These are phyloP conservation scores for Xiphias gladius DNA, from an alignment of 2,113 vertebrate genomes.

Conservation along the genomic window DNA sequence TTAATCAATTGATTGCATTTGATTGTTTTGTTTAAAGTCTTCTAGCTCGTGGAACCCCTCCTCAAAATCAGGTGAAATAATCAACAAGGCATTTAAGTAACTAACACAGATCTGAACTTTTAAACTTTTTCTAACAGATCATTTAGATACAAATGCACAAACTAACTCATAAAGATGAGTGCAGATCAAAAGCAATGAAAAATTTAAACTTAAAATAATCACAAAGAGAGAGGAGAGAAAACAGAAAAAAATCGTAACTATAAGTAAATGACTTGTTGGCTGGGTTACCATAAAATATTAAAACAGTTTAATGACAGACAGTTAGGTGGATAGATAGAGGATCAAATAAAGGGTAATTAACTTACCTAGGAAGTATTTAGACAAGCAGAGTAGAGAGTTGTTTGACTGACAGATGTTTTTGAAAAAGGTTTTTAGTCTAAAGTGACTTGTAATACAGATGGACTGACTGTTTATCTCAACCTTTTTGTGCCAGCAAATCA, in stretches of 20 bases:
- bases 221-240: background rate
- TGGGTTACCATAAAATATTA: background rate
- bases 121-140: background rate
- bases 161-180: background rate
- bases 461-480: conserved; percentile 8
- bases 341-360: background rate
- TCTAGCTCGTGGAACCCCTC: background rate
- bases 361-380: conserved; percentile 50
- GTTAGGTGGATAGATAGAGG: background rate
- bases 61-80: background rate
- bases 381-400: background rate
- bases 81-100: background rate
- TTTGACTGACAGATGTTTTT: conserved; percentile 1
- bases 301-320: background rate
- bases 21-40: background rate
- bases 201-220: background rate
- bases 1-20: background rate
- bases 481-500: conserved; percentile 20
- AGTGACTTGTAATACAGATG: background rate
- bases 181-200: background rate
- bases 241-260: background rate
- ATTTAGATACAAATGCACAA: background rate
- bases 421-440: conserved; percentile 11
- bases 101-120: background rate
- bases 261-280: background rate